Percentiles rank a stretch among this genome's conserved stretches.
phyloP scores from a whole-genome alignment of 2,888 invertebrate genomes.

The Megastigmus dorsalis region DNA sequence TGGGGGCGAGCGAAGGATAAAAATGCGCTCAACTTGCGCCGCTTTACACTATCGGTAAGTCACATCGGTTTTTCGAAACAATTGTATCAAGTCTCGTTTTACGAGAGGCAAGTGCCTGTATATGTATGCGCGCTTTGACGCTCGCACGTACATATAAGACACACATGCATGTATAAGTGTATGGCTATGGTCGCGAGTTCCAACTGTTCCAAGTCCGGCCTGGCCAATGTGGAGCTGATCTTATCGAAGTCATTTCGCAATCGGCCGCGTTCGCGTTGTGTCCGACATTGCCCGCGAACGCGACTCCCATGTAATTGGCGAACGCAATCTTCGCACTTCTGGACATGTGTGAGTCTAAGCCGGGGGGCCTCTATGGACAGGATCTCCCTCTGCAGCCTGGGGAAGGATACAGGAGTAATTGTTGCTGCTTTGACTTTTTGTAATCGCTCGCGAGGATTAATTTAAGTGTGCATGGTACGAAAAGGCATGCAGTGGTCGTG shows the following conservation, averaged over 20 bases:
- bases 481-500: too few species aligned
- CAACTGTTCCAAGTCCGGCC: conserved; percentile 3
- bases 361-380: too few species aligned
- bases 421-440: too few species aligned
- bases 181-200: too few species aligned
- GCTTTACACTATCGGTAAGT: conserved; percentile 29
- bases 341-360: too few species aligned
- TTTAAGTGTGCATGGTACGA: too few species aligned
- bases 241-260: conserved; percentile 48
- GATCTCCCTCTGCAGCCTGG: too few species aligned
- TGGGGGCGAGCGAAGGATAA: not conserved
- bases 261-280: conserved; percentile 27
- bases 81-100: conserved; percentile 54
- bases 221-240: conserved; percentile 20
- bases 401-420: too few species aligned
- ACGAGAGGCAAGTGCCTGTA: conserved; percentile 23
- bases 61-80: conserved; percentile 55
- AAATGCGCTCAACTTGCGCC: not conserved
- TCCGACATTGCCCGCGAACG: conserved; percentile 41
- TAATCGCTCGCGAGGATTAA: too few species aligned
- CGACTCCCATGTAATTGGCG: conserved; percentile 49
- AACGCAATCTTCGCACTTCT: conserved; percentile 55
- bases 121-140: conserved; percentile 2
- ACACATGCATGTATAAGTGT: not conserved
- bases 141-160: not conserved